phyloP scores from a whole-genome alignment of 2,113 vertebrate genomes.

The Sisor rabdophorus region DNA sequence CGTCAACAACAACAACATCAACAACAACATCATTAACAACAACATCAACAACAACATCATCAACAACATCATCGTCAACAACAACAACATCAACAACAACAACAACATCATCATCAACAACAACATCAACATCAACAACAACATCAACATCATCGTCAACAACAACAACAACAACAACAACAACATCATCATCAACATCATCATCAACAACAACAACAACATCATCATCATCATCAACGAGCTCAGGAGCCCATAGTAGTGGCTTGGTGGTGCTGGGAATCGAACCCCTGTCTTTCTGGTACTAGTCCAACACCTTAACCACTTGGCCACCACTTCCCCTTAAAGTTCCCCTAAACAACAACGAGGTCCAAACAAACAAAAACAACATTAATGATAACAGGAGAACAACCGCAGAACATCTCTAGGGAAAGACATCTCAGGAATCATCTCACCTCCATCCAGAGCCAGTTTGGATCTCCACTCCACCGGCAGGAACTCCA shows the following conservation, averaged over 20 bases:
- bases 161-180: neutral
- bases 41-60: neutral
- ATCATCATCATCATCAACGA: too few species aligned
- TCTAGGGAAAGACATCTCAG: too few species aligned
- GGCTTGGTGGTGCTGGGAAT: too few species aligned
- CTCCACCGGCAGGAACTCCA: conserved; percentile 95
- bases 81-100: neutral
- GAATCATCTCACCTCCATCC: conserved; percentile 82
- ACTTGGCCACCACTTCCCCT: too few species aligned
- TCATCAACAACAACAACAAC: too few species aligned
- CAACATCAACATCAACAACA: neutral
- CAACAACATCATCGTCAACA: neutral
- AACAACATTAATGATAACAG: neutral
- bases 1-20: neutral
- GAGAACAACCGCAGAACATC: neutral
- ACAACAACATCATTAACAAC: neutral
- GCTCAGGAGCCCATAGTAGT: too few species aligned
- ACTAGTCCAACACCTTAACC: too few species aligned
- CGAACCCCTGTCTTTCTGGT: too few species aligned
- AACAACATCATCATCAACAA: neutral
- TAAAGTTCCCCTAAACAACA: too few species aligned
- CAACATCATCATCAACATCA: neutral
- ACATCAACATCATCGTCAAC: too few species aligned
- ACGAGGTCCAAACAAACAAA: too few species aligned
- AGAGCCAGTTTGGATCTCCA: conserved; percentile 93